Evolutionary conservation across 1,140 invertebrate genomes (phyloP).

Genomic region (Portunus trituberculatus): DNA sequence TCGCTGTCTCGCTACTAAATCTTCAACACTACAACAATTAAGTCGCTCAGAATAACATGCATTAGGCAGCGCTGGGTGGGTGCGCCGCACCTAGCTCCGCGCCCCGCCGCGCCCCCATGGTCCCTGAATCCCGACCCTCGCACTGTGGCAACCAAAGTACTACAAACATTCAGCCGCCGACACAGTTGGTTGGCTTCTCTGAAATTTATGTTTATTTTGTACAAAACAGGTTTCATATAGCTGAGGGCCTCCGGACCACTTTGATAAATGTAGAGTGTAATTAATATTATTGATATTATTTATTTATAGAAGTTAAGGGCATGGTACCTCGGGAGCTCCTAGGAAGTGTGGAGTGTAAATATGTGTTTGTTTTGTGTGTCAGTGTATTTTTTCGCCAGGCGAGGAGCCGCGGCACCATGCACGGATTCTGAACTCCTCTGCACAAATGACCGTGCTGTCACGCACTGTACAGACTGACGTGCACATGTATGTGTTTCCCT

Average conservation of each 20-base stretch:
- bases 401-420: background rate
- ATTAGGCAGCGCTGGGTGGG: background rate
- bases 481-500: too few relatives aligned
- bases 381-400: background rate
- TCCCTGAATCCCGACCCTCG: background rate
- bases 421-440: background rate
- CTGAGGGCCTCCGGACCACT: slow-evolving; percentile 6
- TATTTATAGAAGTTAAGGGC: slow-evolving; percentile 1
- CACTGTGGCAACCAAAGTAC: background rate
- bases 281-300: slow-evolving; percentile 13
- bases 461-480: too few relatives aligned
- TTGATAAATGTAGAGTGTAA: slow-evolving; percentile 23
- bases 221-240: background rate
- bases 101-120: background rate
- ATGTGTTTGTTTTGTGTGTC: background rate
- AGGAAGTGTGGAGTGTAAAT: background rate
- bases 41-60: background rate
- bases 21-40: background rate
- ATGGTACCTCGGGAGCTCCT: background rate
- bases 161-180: background rate
- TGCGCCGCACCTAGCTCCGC: background rate
- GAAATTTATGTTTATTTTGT: slow-evolving; percentile 5
- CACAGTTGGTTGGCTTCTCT: background rate
- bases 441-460: background rate
- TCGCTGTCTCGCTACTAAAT: background rate